Base-by-base conservation (phyloP, 2,888 invertebrate genomes). In the Nematopogon swammerdamellus region DNA sequence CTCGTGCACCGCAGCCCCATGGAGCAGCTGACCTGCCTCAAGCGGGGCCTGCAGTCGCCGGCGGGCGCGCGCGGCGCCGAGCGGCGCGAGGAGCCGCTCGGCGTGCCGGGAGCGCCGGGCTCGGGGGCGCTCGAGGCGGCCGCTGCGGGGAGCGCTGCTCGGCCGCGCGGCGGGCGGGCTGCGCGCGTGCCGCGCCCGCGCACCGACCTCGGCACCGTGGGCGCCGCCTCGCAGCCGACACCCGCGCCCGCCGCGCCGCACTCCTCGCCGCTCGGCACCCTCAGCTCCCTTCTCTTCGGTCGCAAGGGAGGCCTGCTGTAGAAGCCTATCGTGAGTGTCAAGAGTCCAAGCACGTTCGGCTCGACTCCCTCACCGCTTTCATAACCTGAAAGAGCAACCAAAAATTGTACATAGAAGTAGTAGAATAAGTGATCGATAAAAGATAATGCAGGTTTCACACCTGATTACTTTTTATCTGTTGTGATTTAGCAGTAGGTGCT, bases 251-350 rank as follows among this genome's bases (percentile, higher is more conserved):
- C 68, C 56, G 56, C 53, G 52, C 57, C 59, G 46, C 55, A 70
- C 59, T 59, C 68, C 52, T 63, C 71, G 67, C 59, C 87, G 48
- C 80, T 92, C 30, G 92, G 92, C 51, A 89, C 90, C 45, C 84
- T 91, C 55, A 89, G 90, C 71, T 86, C 89, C 51, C 73, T 91
- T 59, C 76, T 92, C 48, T 93, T 93, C 69, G 92, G 92, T 36
- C 82, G 93, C 54, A 93, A 93, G 63, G 93, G 93, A 48, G 93
- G 92, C 49, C 81, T 92, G 59, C 83, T 92, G 53, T 77, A 67
- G n/a, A n/a, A n/a, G n/a, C n/a, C n/a, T n/a, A n/a, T n/a, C n/a
- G n/a, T n/a, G n/a, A 60, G 54, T 46, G 50, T 44, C 18, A 48
- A 51, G 52, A 53, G 43, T 48, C 48, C 45, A 16, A 19, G 20